Base-by-base conservation (phyloP, 2,888 invertebrate species). In the Dusona sp. region DNA sequence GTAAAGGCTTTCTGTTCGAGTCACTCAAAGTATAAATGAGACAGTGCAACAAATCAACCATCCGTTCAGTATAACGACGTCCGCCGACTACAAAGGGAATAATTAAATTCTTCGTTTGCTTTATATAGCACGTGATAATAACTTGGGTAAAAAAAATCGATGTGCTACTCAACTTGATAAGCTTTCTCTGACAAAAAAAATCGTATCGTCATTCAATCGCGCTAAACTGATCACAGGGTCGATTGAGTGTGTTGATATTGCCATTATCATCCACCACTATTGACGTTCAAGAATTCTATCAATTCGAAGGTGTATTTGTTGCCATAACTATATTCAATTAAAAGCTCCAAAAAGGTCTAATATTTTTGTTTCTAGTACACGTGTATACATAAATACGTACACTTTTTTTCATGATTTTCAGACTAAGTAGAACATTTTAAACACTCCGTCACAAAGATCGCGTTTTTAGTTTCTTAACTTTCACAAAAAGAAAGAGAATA, bases 401-500 rank as follows among this genome's bases (percentile, higher is more conserved):
- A 57, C 57, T 57, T 57, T 25, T 25, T 57, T 57, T 57, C 25
- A 57, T 57, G 57, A 1, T 61, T 61, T 16, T 29, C 29, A 16
- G 29, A 4, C 13, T 16, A 29, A 16, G 16, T 29, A 16, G 29
- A 16, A 29, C 29, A 61, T 61, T 61, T 16, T 25, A 29, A 61
- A 16, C 7, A 29, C 61, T 57, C 57, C 1, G 1, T 29, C 29
- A 29, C 29, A 61, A 57, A 61, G 29, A 29, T 61, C 57, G 22
- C 57, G 57, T 25, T 57, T 25, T 13, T 9, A 25, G 3, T 57
- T 25, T 25, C 9, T 25, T 0, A 57, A 57, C 57, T 57, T 25
- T 25, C 57, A n/a, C 33, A 38, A 73, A 51, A n/a, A 73, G 25
- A 72, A 29, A n/a, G 33, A 51, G 72, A n/a, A n/a, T 22, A 22